Conservation (phyloP, 2,797 vertebrate genomes). For the Phalanger gymnotis region DNA sequence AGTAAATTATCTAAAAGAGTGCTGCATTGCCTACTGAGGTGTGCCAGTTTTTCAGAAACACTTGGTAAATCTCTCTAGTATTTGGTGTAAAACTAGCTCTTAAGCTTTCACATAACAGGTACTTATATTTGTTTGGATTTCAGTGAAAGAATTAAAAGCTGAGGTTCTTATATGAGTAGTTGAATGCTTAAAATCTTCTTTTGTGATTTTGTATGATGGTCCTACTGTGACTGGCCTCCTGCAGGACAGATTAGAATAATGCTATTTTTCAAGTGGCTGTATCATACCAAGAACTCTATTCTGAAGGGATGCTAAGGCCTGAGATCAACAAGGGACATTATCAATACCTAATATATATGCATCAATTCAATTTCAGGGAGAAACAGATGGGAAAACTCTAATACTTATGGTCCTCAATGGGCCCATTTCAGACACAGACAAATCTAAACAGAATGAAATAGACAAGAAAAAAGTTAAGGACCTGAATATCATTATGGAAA, state of each 20-base stretch:
- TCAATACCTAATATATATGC: not conserved
- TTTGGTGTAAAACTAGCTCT: conserved; percentile 27
- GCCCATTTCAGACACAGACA: not conserved
- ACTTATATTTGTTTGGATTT: not conserved
- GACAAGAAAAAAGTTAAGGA: not conserved
- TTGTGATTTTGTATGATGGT: not conserved
- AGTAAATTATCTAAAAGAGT: not conserved
- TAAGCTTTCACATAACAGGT: not conserved
- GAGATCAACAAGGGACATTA: not conserved
- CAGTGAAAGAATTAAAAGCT: not conserved
- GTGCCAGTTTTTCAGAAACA: conserved; percentile 20
- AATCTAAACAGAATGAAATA: not conserved
- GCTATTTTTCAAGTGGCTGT: not conserved
- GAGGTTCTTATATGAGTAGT: not conserved
- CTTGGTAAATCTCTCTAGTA: not conserved
- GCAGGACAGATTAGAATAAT: not conserved
- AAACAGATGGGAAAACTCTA: not conserved
- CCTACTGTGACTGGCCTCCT: not conserved
- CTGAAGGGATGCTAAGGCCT: not conserved
- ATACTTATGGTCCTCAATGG: not conserved
- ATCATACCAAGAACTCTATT: not conserved
- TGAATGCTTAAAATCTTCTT: not conserved
- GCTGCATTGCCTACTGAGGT: not conserved
- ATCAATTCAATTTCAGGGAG: too few species aligned
- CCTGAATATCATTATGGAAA: not conserved